Conservation (phyloP, 2,113 vertebrate species). For the Perca fluviatilis region DNA sequence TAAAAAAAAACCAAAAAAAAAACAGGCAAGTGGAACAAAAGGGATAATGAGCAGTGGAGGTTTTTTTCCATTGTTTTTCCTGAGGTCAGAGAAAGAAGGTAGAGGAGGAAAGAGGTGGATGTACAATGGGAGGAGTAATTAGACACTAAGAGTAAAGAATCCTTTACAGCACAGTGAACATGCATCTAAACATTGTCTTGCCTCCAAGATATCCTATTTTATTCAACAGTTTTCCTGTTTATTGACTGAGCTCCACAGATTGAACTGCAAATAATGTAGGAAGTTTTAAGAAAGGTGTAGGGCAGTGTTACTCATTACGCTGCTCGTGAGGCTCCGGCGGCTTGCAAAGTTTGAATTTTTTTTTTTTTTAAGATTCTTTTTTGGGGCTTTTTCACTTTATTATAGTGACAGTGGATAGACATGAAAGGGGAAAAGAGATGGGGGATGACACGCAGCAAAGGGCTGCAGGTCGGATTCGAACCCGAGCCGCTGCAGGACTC, state of each 20-base stretch:
- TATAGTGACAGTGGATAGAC: too few species aligned
- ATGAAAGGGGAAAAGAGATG: too few species aligned
- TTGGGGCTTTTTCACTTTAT: too few species aligned
- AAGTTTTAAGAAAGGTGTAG: slow-evolving; percentile 4
- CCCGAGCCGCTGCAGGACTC: too few species aligned
- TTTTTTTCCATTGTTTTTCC: slow-evolving; percentile 40
- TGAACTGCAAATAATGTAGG: slow-evolving; percentile 25
- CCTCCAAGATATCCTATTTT: slow-evolving; percentile 32
- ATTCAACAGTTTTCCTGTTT: slow-evolving; percentile 33
- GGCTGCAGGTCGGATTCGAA: too few species aligned
- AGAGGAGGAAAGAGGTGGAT: slow-evolving; percentile 25
- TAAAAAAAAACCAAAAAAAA: slow-evolving; percentile 15
- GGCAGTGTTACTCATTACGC: too few species aligned
- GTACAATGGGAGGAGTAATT: slow-evolving; percentile 58
- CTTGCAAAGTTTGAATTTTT: too few species aligned
- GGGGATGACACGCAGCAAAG: too few species aligned
- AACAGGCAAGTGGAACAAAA: slow-evolving; percentile 36
- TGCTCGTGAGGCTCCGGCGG: too few species aligned
- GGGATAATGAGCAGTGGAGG: slow-evolving; percentile 31
- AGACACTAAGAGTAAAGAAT: slow-evolving; percentile 48
- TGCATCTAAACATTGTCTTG: slow-evolving; percentile 43
- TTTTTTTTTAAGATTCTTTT: too few species aligned
- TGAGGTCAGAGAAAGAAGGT: slow-evolving; percentile 36
- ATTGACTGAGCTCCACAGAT: slow-evolving; percentile 12
- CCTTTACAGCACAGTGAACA: slow-evolving; percentile 53